Evolutionary conservation across 2,888 invertebrate genomes (phyloP).

Genomic region (Andrena marginata): DNA sequence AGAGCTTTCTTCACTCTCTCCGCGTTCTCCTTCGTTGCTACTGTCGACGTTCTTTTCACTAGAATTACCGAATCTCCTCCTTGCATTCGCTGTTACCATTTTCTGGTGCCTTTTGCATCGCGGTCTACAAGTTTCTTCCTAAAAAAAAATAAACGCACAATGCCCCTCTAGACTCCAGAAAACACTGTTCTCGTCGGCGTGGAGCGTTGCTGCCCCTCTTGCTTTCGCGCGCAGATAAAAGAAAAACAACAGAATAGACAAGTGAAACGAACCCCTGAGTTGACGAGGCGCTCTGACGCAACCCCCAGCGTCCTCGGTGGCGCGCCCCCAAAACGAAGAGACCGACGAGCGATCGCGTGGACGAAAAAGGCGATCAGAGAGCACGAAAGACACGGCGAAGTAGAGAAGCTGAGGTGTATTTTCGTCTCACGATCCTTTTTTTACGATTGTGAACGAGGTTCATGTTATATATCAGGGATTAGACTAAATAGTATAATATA

Average conservation of each 20-base stretch:
- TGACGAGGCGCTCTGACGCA: neutral
- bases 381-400: slow-evolving; percentile 20
- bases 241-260: no score
- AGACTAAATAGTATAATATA: slow-evolving; percentile 82
- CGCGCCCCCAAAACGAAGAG: neutral
- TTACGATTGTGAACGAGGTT: slow-evolving; percentile 83
- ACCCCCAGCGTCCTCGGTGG: neutral
- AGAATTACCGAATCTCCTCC: no score
- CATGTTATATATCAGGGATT: slow-evolving; percentile 85
- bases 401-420: slow-evolving; percentile 66
- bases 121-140: neutral
- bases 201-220: neutral
- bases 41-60: no score
- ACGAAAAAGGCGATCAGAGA: neutral
- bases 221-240: no score
- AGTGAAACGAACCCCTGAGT: no score
- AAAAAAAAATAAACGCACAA: slow-evolving; percentile 1
- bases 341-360: neutral
- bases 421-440: slow-evolving; percentile 79
- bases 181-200: neutral
- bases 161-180: neutral
- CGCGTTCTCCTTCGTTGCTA: neutral
- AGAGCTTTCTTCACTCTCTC: neutral
- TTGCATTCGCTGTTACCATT: neutral
- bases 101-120: neutral